Percentiles rank a stretch among this genome's conserved stretches.
Evolutionary conservation across 2,888 invertebrate species (phyloP).

Genomic region (Parasteatoda lunata): DNA sequence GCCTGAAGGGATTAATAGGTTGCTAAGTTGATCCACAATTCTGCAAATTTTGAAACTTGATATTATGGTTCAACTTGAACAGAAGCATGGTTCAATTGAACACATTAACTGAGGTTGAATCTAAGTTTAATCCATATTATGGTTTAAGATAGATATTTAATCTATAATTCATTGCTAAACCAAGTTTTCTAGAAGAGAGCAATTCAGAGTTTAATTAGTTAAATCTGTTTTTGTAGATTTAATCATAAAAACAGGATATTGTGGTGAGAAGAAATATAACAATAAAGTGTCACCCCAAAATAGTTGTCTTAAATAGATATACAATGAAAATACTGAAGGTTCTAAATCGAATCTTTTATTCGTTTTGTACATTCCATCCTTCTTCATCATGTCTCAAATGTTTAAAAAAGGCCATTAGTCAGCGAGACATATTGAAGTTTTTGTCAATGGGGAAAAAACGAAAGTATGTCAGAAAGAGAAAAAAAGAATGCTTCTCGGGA

Average conservation of each 20-base stretch:
- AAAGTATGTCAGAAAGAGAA: conserved; percentile 30
- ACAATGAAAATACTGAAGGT: not conserved
- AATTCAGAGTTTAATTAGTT: conserved; percentile 1
- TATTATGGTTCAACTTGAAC: too few species aligned
- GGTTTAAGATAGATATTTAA: too few species aligned
- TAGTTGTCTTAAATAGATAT: not conserved
- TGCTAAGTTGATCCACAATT: too few species aligned
- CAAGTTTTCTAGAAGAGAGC: not conserved
- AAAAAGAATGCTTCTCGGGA: not conserved
- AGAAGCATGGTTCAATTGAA: too few species aligned
- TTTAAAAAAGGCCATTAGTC: conserved; percentile 35
- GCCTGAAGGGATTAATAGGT: too few species aligned
- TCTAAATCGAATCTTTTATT: not conserved
- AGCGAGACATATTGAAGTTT: conserved; percentile 34
- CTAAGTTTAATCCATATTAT: too few species aligned
- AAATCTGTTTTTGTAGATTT: not conserved
- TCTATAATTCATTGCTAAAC: too few species aligned
- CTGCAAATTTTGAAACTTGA: too few species aligned
- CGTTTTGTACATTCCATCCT: not conserved
- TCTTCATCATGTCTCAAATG: not conserved
- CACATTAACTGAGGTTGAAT: too few species aligned
- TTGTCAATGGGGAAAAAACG: conserved; percentile 2
- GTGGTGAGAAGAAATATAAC: too few species aligned
- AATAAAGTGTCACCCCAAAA: too few species aligned
- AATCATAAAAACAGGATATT: too few species aligned